Conservation (phyloP, 2,888 invertebrate species). For the Megalurothrips usitatus region DNA sequence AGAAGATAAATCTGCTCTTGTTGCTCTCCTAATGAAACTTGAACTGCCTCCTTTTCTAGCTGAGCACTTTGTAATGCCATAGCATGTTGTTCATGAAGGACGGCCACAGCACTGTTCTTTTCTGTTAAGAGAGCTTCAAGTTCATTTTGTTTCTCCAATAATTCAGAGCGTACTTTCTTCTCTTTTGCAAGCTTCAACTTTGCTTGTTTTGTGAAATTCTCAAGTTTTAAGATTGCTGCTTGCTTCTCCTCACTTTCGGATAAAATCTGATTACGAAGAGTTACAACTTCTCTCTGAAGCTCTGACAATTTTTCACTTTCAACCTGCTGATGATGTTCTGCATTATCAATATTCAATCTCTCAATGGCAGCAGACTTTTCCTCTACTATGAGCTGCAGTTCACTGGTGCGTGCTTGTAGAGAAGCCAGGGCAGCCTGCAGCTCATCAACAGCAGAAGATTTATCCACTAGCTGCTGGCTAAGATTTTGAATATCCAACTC, state of each 20-base stretch:
- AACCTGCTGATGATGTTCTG: not conserved
- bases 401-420: not conserved
- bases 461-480: constrained; percentile 41
- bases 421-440: constrained; percentile 49
- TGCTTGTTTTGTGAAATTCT: not conserved
- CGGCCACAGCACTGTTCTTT: not conserved
- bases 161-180: not conserved
- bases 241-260: constrained; percentile 19
- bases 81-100: not conserved
- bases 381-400: not conserved
- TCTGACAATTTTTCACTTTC: not conserved
- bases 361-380: not conserved
- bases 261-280: not conserved
- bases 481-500: not conserved
- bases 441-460: constrained; percentile 59
- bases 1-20: not conserved
- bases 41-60: constrained; percentile 32
- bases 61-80: constrained; percentile 30
- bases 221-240: not conserved
- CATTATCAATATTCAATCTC: not conserved
- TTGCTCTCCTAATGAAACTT: not conserved
- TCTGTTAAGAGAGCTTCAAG: not conserved
- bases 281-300: not conserved
- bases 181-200: constrained; percentile 6
- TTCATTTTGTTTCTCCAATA: not conserved